phyloP scores from a whole-genome alignment of 1,140 invertebrate genomes.

The Calliopsis andreniformis region DNA sequence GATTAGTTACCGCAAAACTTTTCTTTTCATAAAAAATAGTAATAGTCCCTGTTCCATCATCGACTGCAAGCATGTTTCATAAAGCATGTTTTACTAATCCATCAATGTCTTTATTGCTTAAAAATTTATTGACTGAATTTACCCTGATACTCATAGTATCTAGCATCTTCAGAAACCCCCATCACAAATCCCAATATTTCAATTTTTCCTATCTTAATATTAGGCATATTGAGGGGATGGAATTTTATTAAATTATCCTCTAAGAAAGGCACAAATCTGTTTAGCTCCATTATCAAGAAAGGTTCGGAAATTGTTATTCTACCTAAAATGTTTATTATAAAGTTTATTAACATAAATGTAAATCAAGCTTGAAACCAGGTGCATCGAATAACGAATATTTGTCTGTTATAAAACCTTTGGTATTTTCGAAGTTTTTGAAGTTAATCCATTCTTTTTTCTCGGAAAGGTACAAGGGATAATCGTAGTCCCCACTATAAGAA shows the following conservation, averaged over 20 bases:
- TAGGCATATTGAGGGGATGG: constrained; percentile 37
- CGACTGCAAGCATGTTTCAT: constrained; percentile 9
- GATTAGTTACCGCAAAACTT: not conserved
- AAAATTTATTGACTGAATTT: not conserved
- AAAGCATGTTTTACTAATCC: not conserved
- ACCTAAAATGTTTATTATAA: not conserved
- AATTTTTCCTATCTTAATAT: constrained; percentile 12
- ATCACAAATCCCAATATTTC: constrained; percentile 25
- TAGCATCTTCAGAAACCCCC: not conserved
- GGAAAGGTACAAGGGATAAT: constrained; percentile 15
- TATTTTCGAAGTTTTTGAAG: not conserved
- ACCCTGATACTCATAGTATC: not conserved
- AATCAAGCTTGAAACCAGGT: not conserved
- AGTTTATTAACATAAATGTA: no score
- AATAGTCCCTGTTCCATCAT: constrained; percentile 39
- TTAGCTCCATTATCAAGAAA: constrained; percentile 27
- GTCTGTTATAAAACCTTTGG: constrained; percentile 8
- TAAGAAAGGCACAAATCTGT: constrained; percentile 28
- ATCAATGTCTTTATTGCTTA: not conserved
- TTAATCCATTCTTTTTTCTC: constrained; percentile 6
- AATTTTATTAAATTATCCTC: constrained; percentile 3
- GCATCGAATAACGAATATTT: no score
- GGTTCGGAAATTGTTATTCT: not conserved
- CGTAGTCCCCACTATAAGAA: constrained; percentile 2
- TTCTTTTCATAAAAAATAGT: constrained; percentile 2